Conservation (phyloP, 2,888 invertebrate genomes). For the Trachelus iudaicus region DNA sequence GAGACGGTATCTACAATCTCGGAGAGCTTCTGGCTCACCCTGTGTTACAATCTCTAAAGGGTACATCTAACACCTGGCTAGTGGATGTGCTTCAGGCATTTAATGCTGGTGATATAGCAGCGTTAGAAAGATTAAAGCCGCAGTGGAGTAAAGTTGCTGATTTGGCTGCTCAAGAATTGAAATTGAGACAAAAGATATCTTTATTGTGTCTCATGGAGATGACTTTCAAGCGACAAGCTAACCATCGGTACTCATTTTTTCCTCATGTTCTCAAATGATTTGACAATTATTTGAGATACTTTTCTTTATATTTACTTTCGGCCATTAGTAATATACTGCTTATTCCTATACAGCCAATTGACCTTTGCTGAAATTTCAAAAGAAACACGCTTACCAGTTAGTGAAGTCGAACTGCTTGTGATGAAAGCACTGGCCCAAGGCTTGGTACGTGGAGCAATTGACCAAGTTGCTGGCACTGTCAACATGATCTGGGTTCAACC, state of each 20-base stretch:
- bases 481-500: slow-evolving; percentile 90
- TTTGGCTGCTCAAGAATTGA: slow-evolving; percentile 82
- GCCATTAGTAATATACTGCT: neutral
- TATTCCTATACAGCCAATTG: slow-evolving; percentile 70
- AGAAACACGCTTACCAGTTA: slow-evolving; percentile 84
- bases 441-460: slow-evolving; percentile 93
- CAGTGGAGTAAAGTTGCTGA: slow-evolving; percentile 86
- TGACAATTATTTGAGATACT: slow-evolving; percentile 5
- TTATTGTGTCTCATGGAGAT: slow-evolving; percentile 98
- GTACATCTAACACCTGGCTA: slow-evolving; percentile 88
- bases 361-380: slow-evolving; percentile 91
- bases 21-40: slow-evolving; percentile 97
- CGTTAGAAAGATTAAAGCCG: slow-evolving; percentile 77
- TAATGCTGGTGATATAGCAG: slow-evolving; percentile 82
- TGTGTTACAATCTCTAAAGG: slow-evolving; percentile 85
- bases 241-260: slow-evolving; percentile 69
- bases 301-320: neutral
- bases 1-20: slow-evolving; percentile 95
- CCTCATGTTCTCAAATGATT: slow-evolving; percentile 5
- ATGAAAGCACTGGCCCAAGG: slow-evolving; percentile 98
- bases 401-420: slow-evolving; percentile 93
- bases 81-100: slow-evolving; percentile 87
- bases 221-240: slow-evolving; percentile 94
- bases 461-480: slow-evolving; percentile 84
- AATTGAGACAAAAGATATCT: slow-evolving; percentile 91